These are phyloP conservation scores for Zoroaster sp. DNA, from an alignment of 53 echinoderm and acorn worm species.

Conservation along the genomic window DNA sequence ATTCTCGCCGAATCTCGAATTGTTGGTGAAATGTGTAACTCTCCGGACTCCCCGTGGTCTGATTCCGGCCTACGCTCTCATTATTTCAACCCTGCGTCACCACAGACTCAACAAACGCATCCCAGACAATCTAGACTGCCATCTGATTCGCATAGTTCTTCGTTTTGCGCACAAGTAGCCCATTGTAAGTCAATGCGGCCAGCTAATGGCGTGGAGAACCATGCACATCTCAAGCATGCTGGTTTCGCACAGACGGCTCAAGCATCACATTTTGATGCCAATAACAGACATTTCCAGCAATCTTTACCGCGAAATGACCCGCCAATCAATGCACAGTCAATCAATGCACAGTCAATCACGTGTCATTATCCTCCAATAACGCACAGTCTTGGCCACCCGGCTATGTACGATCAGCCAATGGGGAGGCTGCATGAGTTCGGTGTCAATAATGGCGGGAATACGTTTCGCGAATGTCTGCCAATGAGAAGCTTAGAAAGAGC, in stretches of 20 bases:
- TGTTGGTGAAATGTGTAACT: conserved; percentile 35
- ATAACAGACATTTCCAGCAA: neutral
- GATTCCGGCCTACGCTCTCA: neutral
- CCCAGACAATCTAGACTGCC: neutral
- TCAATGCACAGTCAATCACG: neutral
- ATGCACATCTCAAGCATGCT: neutral
- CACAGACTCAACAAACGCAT: neutral
- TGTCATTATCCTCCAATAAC: neutral
- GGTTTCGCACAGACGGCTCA: neutral
- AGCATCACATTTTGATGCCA: neutral
- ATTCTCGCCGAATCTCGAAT: conserved; percentile 42
- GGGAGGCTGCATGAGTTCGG: neutral
- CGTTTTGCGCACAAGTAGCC: neutral
- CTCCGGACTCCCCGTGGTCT: conserved; percentile 47
- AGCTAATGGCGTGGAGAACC: neutral
- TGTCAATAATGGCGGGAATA: neutral
- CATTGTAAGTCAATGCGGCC: neutral
- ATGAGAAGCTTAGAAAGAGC: conserved; percentile 18
- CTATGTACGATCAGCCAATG: neutral
- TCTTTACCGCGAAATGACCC: neutral
- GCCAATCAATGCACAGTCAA: neutral
- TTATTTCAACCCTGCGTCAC: neutral
- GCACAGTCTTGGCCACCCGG: neutral
- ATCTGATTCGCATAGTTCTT: neutral
- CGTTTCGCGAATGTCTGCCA: neutral